A percentile compares a stretch with the other conserved stretches of the same genome.
Conservation (phyloP, 1,140 invertebrate genomes). For the Drosophila jambulina region DNA sequence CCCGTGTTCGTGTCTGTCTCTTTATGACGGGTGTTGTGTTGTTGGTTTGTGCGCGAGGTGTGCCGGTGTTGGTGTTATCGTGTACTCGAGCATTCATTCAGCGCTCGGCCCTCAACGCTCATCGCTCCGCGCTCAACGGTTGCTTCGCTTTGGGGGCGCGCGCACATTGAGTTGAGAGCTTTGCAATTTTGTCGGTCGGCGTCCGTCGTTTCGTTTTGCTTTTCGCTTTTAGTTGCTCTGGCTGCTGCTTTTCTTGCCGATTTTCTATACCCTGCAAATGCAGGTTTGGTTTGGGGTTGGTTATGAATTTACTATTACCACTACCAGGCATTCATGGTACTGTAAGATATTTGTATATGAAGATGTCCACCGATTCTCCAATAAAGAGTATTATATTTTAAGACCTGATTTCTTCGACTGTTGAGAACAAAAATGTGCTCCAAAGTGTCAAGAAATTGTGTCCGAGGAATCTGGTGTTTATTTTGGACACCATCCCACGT, state of each 20-base stretch:
- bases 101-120: conserved; percentile 32
- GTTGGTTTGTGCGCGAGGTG: conserved; percentile 4
- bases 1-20: conserved; percentile 33
- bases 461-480: no score
- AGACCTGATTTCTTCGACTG: no score
- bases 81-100: conserved; percentile 73
- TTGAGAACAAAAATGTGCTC: no score
- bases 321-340: no score
- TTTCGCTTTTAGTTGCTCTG: conserved; percentile 27
- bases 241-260: conserved; percentile 38
- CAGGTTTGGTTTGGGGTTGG: neutral
- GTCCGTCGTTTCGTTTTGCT: conserved; percentile 21
- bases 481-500: no score
- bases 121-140: conserved; percentile 30
- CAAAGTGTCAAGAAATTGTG: no score
- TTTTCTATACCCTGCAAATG: conserved; percentile 18
- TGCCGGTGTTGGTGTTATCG: conserved; percentile 42
- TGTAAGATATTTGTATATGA: neutral
- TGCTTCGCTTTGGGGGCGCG: conserved; percentile 52
- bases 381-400: no score
- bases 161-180: conserved; percentile 67
- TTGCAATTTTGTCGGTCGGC: conserved; percentile 72
- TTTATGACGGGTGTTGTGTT: neutral
- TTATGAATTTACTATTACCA: neutral
- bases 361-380: no score